Conservation (phyloP, 2,113 vertebrate genomes). For the Tiliqua scincoides region DNA sequence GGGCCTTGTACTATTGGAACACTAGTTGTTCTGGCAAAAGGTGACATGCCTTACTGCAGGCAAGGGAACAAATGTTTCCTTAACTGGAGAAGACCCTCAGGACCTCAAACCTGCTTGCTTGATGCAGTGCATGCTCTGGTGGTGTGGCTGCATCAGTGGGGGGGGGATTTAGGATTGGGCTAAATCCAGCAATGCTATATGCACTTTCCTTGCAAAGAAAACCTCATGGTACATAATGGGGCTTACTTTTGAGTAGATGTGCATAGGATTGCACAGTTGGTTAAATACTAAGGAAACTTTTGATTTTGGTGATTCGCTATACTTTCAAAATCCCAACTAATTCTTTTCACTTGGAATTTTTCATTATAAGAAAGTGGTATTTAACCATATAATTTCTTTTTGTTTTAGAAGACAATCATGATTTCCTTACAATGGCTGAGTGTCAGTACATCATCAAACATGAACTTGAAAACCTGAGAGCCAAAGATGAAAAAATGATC, state of each 20-base stretch:
- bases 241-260: background rate
- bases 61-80: no score
- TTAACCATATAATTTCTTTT: slow-evolving; percentile 42
- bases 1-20: no score
- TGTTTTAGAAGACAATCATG: slow-evolving; percentile 85
- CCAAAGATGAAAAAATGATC: slow-evolving; percentile 88
- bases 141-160: no score
- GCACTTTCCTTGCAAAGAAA: background rate
- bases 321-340: background rate
- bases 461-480: slow-evolving; percentile 94
- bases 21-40: no score
- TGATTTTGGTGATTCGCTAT: background rate
- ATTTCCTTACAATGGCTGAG: slow-evolving; percentile 92
- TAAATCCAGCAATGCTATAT: background rate
- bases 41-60: no score
- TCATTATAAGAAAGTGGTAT: slow-evolving; percentile 21
- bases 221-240: background rate
- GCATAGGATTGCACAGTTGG: background rate
- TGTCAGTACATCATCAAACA: slow-evolving; percentile 96
- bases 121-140: no score
- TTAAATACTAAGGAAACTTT: background rate
- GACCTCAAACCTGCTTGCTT: no score
- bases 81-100: no score
- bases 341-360: background rate
- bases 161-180: background rate